Evolutionary conservation across 2,797 vertebrate species (phyloP), one percentile per base, ranked within the genome.

Genomic region (Pangasius larnaudii): DNA sequence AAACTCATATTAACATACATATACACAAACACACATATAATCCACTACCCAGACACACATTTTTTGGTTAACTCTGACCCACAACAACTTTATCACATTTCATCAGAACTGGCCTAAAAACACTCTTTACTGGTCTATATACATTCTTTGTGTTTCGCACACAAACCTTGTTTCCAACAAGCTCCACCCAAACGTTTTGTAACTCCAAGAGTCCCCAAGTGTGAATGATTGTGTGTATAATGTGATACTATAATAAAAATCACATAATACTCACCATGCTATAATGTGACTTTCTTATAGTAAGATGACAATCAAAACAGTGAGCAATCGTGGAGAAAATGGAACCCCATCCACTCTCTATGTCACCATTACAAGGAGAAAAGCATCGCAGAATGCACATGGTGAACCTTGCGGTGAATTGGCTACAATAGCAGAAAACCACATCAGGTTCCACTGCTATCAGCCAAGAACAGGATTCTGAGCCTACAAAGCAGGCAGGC

Each of bases 1-100:
- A 93, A 95, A 91, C 92, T 93, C 87, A 91, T 75, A 69, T 89
- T 87, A 88, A 83, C 83, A 90, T 86, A 88, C 81, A 88, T 67
- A 89, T 82, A 89, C 86, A 84, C 59, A 88, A 19, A 65, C 14
- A 75, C 56, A 27, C 75, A 79, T 13, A 59, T 1, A 61, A 59
- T 7, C 79, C 56, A 24, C 22, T 61, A 33, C 51, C n/a, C n/a
- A 79, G 16, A 1, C 77, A 56, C 51, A 79, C n/a, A 63, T 67
- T 65, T 65, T 83, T 11, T 65, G 2, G 65, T 65, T 0, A 63
- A 42, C 53, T 42, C 2, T 51, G 42, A 33, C 42, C 10, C 42
- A 61, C 24, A 59, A 24, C 53, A n/a, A 61, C 18, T 22, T 22
- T 39, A 42, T 16, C 78, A 42, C 33, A 61, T 18, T 81, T 61